Evolutionary conservation across 2,888 invertebrate genomes (phyloP), one percentile per base, ranked within the genome.

Genomic region (Rotaria macrura): DNA sequence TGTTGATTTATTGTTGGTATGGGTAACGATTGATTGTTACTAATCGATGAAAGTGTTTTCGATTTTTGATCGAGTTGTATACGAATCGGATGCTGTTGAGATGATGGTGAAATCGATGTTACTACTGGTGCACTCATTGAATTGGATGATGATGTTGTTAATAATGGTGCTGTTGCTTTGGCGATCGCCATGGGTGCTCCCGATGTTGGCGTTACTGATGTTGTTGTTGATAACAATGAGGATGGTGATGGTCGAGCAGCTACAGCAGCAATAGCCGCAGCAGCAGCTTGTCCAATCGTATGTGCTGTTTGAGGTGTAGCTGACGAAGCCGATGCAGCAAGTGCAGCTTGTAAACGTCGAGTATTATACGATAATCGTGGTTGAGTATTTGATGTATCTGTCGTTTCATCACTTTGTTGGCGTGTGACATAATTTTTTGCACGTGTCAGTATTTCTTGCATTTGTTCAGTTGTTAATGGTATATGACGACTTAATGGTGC

Each of bases 401-500:
- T 40, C n/a, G 43, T 43, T 43, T 79, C 79, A 43, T 79, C 79
- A 79, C 43, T 79, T n/a, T 79, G 79, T 43, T 79, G 40, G 2
- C 79, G 25, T 79, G 43, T 79, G 14, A 79, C 79, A 79, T 79
- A 79, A 43, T 79, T 79, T 43, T 79, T 79, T 10, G 79, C 79
- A 43, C 79, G 79, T 79, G 79, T 43, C n/a, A 79, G 43, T 10
- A 79, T 43, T 79, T 79, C 79, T 79, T 79, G 40, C 79, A 79
- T 79, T 79, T 79, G 79, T 79, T 79, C 79, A n/a, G 43, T 79
- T n/a, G 79, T 43, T 43, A 79, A 79, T 43, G 79, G 79, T 43
- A 79, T 79, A 43, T 79, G 79, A 79, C 79, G 79, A 43, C 43
- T 79, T 25, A 79, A 43, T 23, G 40, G 79, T 25, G 43, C 6